phyloP scores from a whole-genome alignment of 2,797 vertebrate species.

The Neosilurus mollespiculum region DNA sequence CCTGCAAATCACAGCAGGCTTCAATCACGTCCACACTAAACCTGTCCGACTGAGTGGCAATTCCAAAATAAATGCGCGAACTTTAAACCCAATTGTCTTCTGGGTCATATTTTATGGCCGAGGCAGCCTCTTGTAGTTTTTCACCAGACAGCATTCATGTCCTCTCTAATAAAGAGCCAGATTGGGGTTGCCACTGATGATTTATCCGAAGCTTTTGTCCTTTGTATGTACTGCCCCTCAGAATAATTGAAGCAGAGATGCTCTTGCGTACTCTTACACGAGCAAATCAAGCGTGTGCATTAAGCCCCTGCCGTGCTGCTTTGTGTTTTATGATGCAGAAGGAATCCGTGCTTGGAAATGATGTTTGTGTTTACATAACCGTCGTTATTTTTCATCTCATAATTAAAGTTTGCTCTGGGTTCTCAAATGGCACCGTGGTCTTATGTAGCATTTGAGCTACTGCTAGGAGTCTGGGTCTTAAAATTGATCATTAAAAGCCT shows the following conservation, averaged over 20 bases:
- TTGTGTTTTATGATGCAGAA: constrained; percentile 62
- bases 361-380: constrained; percentile 12
- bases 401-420: background rate
- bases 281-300: constrained; percentile 67
- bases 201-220: constrained; percentile 65
- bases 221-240: constrained; percentile 63
- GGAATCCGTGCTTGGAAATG: constrained; percentile 47
- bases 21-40: constrained; percentile 32
- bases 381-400: background rate
- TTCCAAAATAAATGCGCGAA: constrained; percentile 50
- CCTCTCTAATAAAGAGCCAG: constrained; percentile 69
- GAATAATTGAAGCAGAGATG: constrained; percentile 70
- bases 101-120: constrained; percentile 64
- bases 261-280: constrained; percentile 61
- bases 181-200: constrained; percentile 69
- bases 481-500: background rate
- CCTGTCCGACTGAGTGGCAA: constrained; percentile 29
- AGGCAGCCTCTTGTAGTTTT: constrained; percentile 57
- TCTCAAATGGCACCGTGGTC: background rate
- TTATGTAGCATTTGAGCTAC: background rate
- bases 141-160: constrained; percentile 52
- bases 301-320: constrained; percentile 58
- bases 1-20: constrained; percentile 20
- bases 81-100: constrained; percentile 57
- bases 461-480: background rate